Evolutionary conservation across 2,797 vertebrate genomes (phyloP).

Genomic region (Mastacembelus armatus): DNA sequence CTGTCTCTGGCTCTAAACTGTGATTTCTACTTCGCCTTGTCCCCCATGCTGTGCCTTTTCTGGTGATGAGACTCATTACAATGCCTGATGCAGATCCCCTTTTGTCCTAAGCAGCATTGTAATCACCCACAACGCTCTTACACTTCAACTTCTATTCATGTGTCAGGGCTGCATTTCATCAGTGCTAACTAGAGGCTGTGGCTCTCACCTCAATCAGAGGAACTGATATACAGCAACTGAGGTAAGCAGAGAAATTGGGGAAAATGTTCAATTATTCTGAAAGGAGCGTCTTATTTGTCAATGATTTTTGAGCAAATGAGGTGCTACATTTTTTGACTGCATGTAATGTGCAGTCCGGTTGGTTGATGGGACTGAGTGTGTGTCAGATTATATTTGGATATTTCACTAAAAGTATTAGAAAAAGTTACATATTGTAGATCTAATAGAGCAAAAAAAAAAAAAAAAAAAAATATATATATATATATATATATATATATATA

Average conservation of each 20-base stretch:
- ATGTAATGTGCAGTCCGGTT: too few relatives aligned
- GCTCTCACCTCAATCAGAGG: conserved; percentile 1
- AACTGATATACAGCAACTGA: conserved; percentile 16
- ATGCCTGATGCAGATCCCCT: conserved; percentile 64
- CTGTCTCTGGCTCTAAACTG: conserved; percentile 69
- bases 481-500: too few relatives aligned
- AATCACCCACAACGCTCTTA: conserved; percentile 60
- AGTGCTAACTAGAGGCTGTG: conserved; percentile 16
- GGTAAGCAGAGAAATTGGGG: neutral
- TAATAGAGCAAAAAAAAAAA: too few relatives aligned
- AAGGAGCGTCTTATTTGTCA: too few relatives aligned
- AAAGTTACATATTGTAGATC: too few relatives aligned
- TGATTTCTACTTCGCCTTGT: conserved; percentile 60
- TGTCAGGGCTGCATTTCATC: conserved; percentile 33
- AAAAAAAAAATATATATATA: too few relatives aligned
- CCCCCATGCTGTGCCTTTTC: conserved; percentile 60
- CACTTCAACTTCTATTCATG: conserved; percentile 60
- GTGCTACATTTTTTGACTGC: too few relatives aligned
- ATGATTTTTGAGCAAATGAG: too few relatives aligned
- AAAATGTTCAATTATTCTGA: too few relatives aligned
- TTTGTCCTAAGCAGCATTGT: conserved; percentile 67
- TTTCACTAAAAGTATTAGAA: too few relatives aligned
- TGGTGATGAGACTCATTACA: conserved; percentile 76
- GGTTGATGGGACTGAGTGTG: too few relatives aligned
- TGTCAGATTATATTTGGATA: too few relatives aligned